phyloP scores from a whole-genome alignment of 2,113 vertebrate species.

The Chinchilla lanigera region DNA sequence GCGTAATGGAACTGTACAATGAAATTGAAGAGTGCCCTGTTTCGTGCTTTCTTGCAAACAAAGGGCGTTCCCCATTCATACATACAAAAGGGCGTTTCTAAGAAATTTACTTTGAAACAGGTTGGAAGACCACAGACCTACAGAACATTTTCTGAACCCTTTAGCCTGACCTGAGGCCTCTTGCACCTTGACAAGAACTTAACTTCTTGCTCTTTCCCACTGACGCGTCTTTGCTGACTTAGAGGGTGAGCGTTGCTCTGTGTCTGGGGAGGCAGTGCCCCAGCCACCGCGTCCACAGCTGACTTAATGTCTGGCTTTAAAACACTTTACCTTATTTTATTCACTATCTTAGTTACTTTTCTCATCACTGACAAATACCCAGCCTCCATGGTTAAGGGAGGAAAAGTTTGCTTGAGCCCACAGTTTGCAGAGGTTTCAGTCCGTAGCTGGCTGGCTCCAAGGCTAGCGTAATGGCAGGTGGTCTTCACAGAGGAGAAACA shows the following conservation, averaged over 20 bases:
- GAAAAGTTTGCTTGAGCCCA: not conserved
- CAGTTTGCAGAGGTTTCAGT: not conserved
- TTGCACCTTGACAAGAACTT: not conserved
- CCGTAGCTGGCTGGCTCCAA: not conserved
- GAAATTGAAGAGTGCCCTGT: not conserved
- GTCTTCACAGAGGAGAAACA: not conserved
- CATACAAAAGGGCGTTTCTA: not conserved
- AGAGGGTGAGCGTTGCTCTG: not conserved
- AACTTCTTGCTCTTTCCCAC: not conserved
- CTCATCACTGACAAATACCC: not conserved
- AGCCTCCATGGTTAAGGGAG: not conserved
- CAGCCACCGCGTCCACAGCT: not conserved
- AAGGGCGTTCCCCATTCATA: not conserved
- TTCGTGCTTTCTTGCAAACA: not conserved
- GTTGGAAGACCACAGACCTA: not conserved
- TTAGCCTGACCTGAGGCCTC: not conserved
- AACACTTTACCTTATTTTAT: not conserved
- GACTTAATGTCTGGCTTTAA: not conserved
- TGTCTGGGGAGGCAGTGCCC: not conserved
- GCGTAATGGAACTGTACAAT: not conserved
- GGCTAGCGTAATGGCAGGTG: not conserved
- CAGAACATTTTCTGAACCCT: not conserved
- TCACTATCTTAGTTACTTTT: not conserved
- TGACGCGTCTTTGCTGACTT: not conserved
- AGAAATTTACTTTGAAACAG: not conserved